These are phyloP conservation scores for Digitonthophagus gazella DNA, from an alignment of 2,888 invertebrate genomes.

Conservation along the genomic window DNA sequence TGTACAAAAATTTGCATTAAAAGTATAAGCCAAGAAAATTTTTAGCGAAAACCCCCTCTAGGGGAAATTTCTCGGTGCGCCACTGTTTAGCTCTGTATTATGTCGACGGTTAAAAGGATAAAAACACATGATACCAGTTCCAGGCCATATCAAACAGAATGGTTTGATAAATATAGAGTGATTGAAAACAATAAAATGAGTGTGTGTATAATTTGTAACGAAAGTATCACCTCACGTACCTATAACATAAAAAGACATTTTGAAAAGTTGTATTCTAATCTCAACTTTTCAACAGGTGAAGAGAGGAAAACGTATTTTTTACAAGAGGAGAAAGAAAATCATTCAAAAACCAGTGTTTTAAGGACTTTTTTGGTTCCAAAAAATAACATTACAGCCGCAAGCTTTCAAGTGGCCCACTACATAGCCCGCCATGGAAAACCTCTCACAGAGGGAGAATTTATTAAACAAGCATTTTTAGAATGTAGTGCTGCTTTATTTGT, in stretches of 20 bases:
- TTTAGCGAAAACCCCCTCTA: too few species aligned
- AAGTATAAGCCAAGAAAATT: too few species aligned
- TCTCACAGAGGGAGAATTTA: slow-evolving; percentile 13
- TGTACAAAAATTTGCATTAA: too few species aligned
- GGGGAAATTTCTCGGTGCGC: too few species aligned
- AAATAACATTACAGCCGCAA: slow-evolving; percentile 12
- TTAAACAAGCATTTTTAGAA: slow-evolving; percentile 1
- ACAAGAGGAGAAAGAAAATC: slow-evolving; percentile 1
- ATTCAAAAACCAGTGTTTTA: slow-evolving; percentile 8
- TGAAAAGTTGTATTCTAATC: slow-evolving; percentile 20
- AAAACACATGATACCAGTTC: slow-evolving; percentile 15
- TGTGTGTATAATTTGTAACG: slow-evolving; percentile 12
- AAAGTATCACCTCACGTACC: slow-evolving; percentile 7
- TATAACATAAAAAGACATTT: slow-evolving; percentile 20
- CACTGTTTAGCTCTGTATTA: slow-evolving; percentile 1
- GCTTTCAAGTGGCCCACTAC: slow-evolving; percentile 12
- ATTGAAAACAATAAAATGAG: slow-evolving; percentile 15
- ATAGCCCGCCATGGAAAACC: slow-evolving; percentile 18
- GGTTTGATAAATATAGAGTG: slow-evolving; percentile 13
- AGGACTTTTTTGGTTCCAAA: slow-evolving; percentile 19
- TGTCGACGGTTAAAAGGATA: slow-evolving; percentile 5
- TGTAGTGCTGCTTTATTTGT: background rate
- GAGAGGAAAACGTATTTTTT: slow-evolving; percentile 2
- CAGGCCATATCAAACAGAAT: slow-evolving; percentile 12
- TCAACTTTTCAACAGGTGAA: slow-evolving; percentile 1